These are phyloP conservation scores for Stomorhina lunata DNA, from an alignment of 2,888 invertebrate species.

Conservation along the genomic window DNA sequence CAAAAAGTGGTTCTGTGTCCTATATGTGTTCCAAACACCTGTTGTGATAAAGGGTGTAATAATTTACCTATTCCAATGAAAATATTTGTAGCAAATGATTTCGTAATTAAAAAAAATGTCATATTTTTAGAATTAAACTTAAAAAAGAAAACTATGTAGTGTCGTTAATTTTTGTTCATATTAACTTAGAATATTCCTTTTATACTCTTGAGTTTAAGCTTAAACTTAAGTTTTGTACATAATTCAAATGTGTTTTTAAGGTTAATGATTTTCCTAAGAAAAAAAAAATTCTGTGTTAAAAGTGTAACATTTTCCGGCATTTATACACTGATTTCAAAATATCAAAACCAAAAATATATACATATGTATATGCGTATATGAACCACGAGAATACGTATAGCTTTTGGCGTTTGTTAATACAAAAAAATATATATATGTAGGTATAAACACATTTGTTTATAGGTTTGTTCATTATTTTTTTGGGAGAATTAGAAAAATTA, in stretches of 20 bases:
- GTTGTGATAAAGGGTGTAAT: too few species aligned
- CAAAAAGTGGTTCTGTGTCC: too few species aligned
- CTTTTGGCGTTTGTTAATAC: too few species aligned
- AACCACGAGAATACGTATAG: too few species aligned
- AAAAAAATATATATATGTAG: conserved; percentile 1
- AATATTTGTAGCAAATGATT: not conserved
- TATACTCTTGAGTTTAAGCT: too few species aligned
- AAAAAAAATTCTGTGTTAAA: conserved; percentile 5
- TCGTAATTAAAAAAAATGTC: not conserved
- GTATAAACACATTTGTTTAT: not conserved
- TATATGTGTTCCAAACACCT: too few species aligned
- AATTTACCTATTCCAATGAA: not conserved
- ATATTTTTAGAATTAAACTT: not conserved
- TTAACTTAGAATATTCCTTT: too few species aligned
- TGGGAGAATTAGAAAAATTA: conserved; percentile 41
- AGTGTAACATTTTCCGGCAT: conserved; percentile 55
- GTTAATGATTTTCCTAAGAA: not conserved
- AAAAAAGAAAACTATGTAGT: too few species aligned
- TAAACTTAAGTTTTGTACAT: not conserved
- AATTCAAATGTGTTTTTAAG: not conserved
- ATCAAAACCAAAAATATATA: conserved; percentile 37
- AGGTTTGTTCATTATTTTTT: not conserved
- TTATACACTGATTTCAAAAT: conserved; percentile 44
- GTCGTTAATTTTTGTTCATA: too few species aligned
- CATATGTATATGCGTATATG: not conserved